Evolutionary conservation across 2,797 vertebrate species (phyloP).

Genomic region (Anguilla pacifica): DNA sequence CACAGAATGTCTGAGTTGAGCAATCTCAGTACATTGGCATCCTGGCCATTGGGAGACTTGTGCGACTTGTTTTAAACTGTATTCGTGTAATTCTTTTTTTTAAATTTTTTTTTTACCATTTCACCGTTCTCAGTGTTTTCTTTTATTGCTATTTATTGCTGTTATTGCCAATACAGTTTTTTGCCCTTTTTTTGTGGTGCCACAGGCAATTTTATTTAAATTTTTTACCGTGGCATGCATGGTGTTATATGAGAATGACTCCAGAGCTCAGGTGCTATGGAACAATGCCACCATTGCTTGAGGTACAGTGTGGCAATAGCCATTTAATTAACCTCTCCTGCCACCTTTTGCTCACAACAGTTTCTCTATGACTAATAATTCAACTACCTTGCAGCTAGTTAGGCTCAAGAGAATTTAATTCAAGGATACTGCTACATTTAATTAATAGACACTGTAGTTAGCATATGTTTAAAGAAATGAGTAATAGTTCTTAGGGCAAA

Average conservation of each 20-base stretch:
- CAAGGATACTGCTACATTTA: conserved; percentile 72
- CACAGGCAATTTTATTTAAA: conserved; percentile 42
- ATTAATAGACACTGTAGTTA: conserved; percentile 66
- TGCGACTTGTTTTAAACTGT: too few relatives aligned
- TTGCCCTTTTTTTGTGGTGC: conserved; percentile 33
- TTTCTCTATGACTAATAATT: conserved; percentile 77
- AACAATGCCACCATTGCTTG: conserved; percentile 71
- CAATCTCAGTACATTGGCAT: too few relatives aligned
- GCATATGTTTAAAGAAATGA: conserved; percentile 67
- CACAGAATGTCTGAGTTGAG: too few relatives aligned
- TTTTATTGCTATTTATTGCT: too few relatives aligned
- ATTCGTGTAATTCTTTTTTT: too few relatives aligned
- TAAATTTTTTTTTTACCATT: too few relatives aligned
- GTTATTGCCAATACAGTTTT: not conserved
- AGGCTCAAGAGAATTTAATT: conserved; percentile 75
- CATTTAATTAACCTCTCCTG: conserved; percentile 80
- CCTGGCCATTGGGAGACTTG: too few relatives aligned
- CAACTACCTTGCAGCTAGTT: conserved; percentile 79
- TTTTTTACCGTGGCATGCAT: conserved; percentile 36
- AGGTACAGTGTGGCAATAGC: conserved; percentile 72
- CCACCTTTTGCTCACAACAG: conserved; percentile 74
- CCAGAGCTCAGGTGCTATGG: conserved; percentile 56
- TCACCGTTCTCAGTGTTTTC: too few relatives aligned
- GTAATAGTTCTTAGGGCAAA: conserved; percentile 12
- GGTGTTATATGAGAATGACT: conserved; percentile 42